Base-by-base conservation (phyloP, 2,888 invertebrate genomes). In the Rhagonycha fulva region DNA sequence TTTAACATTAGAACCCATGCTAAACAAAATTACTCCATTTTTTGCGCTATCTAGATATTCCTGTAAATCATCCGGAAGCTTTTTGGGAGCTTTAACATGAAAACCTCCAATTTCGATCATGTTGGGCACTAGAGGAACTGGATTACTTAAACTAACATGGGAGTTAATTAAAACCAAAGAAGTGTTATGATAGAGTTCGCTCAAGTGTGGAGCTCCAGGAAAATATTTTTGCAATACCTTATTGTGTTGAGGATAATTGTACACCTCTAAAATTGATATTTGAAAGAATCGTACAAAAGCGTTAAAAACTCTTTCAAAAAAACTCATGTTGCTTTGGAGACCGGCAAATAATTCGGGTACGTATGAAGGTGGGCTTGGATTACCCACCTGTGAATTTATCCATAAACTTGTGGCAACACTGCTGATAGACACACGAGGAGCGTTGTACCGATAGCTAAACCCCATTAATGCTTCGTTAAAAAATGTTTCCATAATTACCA, bases 11-110 rank as follows among this genome's bases (percentile, higher is more conserved):
- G 87, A 85, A 9, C 87, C 87, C 78, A 87, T 79, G 75, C 86
- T 87, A 76, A 87, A 87, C 74, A 82, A 84, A 26, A 87, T 82
- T 4, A 83, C 85, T 0, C 87, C 87, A 9, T 87, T 79, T 14
- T 82, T 81, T 4, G 86, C 82, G 3, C 80, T 79, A 66, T 86
- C 85, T 70, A 87, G 76, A 73, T 82, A 85, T 19, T 82, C 79
- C 77, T 86, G 81, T 11, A 86, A 74, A 66, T 84, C 84, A 70
- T 76, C 47, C 0, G 82, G 81, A 28, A 83, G 71, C 9, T 78
- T 72, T 62, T 79, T 78, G 0, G 78, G 78, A 9, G 71, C 9
- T 12, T 78, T 70, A 14, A 82, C 72, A 62, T 82, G 82, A 19
- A 74, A 80, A 62, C 82, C 82, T 5, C 80, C 81, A 14, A 82